Base-by-base conservation (phyloP, 2,888 invertebrate genomes). In the Pristionchus maxplancki region DNA sequence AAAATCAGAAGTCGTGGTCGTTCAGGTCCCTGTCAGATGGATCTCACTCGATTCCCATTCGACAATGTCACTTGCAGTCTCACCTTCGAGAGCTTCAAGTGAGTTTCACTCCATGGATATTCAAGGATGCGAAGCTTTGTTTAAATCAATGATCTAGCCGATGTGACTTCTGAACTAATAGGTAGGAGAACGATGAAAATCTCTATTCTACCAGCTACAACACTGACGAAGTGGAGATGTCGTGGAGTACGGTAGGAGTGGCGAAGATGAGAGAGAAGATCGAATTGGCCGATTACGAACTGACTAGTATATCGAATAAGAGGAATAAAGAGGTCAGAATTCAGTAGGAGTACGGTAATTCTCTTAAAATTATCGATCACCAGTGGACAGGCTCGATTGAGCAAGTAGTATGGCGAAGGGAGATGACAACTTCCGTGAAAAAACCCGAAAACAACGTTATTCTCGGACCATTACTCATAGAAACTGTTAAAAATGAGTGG, bases 11-110 rank as follows among this genome's bases (percentile, higher is more conserved):
- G n/a, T n/a, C n/a, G n/a, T n/a, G n/a, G n/a, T n/a, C n/a, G 64
- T 31, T 67, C 85, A 86, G 91, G 94, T 31, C 94, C 94, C 2
- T 94, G 94, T 88, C 90, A 89, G 58, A 94, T 94, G 94, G 93
- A 94, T 89, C 89, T 94, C 88, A 94, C 92, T n/a, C 34, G 91
- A 78, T 95, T 95, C 74, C 95, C 95, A 13, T 95, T 95, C 89
- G 95, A 95, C 90, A 94, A 93, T 81, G 94, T 95, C 89, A 94
- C 93, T 15, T 95, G 95, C 89, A 90, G 90, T n/a, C 90, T 95
- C 24, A 95, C 94, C 15, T 95, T 95, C 88, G 94, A 95, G 86
- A 91, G 91, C 53, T 95, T 95, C 91, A 95, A 94, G 93, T 94
- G 48, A 90, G 92, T 87, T 44, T 64, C 31, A 40, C 28, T 37